A percentile compares a stretch with the other conserved stretches of the same genome.
phyloP scores from a whole-genome alignment of 1,140 invertebrate species.

The Atopsyche davidsoni region DNA sequence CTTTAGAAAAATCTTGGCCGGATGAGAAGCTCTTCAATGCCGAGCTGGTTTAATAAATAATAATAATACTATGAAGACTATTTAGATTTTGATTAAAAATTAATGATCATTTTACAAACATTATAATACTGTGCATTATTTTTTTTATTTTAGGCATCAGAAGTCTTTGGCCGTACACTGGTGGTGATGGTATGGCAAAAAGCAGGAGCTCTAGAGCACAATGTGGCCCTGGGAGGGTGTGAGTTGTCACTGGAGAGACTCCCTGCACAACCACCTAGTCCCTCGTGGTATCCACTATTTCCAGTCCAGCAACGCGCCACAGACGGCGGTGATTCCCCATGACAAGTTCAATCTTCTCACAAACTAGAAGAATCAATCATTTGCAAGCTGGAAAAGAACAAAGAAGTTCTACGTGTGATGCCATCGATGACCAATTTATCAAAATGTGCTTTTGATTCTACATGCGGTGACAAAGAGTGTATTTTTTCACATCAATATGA shows the following conservation, averaged over 20 bases:
- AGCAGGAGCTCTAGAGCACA: slow-evolving; percentile 80
- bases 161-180: slow-evolving; percentile 76
- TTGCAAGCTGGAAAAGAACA: no score
- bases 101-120: no score
- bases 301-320: slow-evolving; percentile 67
- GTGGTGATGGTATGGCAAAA: slow-evolving; percentile 88
- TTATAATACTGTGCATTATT: not conserved
- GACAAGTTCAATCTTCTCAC: slow-evolving; percentile 44
- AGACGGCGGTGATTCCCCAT: slow-evolving; percentile 66
- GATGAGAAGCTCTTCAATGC: no score
- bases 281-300: slow-evolving; percentile 86
- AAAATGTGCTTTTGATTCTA: no score
- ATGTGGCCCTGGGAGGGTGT: slow-evolving; percentile 78
- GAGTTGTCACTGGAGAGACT: slow-evolving; percentile 77
- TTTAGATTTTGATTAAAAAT: not conserved
- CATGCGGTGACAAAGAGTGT: no score
- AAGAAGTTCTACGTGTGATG: no score
- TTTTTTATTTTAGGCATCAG: slow-evolving; percentile 53
- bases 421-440: no score
- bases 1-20: no score
- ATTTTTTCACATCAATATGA: no score
- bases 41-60: no score
- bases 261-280: slow-evolving; percentile 67
- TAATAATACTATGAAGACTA: not conserved
- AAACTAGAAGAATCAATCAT: no score